Percentiles rank a stretch among this genome's conserved stretches.
These are phyloP conservation scores for Pseudorasbora parva DNA, from an alignment of 2,113 vertebrate species.

Conservation along the genomic window DNA sequence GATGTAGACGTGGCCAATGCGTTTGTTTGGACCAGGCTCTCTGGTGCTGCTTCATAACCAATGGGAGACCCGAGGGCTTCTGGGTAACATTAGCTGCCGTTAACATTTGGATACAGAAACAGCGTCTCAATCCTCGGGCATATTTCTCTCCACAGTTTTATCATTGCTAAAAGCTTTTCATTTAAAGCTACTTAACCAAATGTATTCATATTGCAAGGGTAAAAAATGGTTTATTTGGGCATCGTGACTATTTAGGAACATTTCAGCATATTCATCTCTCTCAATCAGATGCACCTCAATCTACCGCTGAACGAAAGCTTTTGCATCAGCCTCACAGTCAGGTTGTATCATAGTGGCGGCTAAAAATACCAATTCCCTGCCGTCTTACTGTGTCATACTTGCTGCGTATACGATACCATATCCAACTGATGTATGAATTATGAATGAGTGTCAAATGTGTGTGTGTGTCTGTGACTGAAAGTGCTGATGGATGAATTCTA, in stretches of 20 bases:
- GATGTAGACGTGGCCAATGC: background rate
- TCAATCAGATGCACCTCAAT: slow-evolving; percentile 1
- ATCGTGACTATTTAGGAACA: background rate
- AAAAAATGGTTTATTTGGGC: background rate
- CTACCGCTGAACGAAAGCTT: background rate
- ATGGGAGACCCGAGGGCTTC: background rate
- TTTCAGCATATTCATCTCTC: background rate
- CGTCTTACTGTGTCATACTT: slow-evolving; percentile 23
- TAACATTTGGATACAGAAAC: slow-evolving; percentile 3
- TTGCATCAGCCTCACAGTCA: slow-evolving; percentile 6
- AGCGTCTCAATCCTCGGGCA: background rate
- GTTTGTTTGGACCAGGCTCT: background rate
- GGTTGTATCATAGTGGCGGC: slow-evolving; percentile 5
- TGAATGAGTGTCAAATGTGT: slow-evolving; percentile 33
- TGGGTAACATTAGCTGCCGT: background rate
- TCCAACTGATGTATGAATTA: slow-evolving; percentile 37
- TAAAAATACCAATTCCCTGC: slow-evolving; percentile 22
- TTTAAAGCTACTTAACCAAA: slow-evolving; percentile 15
- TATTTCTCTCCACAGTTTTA: background rate
- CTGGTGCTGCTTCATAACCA: background rate
- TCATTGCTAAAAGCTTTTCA: slow-evolving; percentile 21
- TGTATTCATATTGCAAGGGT: background rate
- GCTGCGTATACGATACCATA: slow-evolving; percentile 17
- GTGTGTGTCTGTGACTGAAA: slow-evolving; percentile 1
- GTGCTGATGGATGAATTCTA: slow-evolving; percentile 5